Evolutionary conservation across 2,113 vertebrate genomes (phyloP).

Genomic region (Mobula birostris): DNA sequence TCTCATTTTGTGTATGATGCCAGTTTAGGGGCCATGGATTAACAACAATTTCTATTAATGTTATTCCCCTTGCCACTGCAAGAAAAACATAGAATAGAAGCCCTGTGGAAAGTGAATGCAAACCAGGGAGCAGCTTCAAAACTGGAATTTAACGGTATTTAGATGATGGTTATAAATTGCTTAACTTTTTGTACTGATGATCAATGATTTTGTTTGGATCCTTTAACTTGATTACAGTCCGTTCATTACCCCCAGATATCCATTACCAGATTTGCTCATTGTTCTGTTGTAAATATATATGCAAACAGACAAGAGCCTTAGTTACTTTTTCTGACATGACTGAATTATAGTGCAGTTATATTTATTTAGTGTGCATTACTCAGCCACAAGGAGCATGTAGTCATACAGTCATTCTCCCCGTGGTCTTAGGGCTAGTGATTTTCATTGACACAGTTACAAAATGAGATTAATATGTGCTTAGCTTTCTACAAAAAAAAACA

Average conservation of each 20-base stretch:
- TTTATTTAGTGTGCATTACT: neutral
- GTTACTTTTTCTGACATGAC: neutral
- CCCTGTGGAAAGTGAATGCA: neutral
- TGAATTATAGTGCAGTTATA: neutral
- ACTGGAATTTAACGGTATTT: neutral
- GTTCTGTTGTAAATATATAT: neutral
- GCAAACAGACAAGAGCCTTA: neutral
- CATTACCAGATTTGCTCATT: slow-evolving; percentile 6
- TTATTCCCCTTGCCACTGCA: neutral
- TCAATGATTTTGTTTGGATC: slow-evolving; percentile 1
- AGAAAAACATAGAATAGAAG: neutral
- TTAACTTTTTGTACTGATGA: neutral
- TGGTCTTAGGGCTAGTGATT: neutral
- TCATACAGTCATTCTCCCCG: neutral
- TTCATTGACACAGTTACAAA: neutral
- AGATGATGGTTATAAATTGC: neutral
- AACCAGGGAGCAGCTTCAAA: neutral
- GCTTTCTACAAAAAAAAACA: neutral
- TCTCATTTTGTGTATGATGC: neutral
- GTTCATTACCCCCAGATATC: neutral
- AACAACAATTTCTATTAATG: neutral
- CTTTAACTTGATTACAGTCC: neutral
- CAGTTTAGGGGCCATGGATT: neutral
- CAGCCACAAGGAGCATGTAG: neutral
- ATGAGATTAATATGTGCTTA: neutral